phyloP scores from a whole-genome alignment of 2,113 vertebrate genomes.

The Silurus asotus region DNA sequence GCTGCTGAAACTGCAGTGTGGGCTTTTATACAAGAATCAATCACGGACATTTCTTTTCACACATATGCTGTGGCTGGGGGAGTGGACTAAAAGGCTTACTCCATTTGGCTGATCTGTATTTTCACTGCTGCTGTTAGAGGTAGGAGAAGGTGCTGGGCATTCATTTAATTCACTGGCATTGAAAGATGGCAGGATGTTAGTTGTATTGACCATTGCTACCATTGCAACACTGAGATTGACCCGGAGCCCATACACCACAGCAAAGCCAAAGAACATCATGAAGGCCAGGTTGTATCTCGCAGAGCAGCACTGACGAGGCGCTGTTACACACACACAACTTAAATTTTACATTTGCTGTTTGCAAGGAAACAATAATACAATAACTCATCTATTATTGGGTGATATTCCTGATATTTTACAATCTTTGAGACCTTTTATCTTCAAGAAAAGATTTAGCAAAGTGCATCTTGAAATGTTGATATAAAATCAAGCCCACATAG shows the following conservation, averaged over 20 bases:
- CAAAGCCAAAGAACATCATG: conserved; percentile 81
- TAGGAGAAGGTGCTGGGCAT: conserved; percentile 58
- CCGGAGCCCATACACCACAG: conserved; percentile 78
- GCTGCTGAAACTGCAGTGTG: neutral
- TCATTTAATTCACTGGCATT: conserved; percentile 56
- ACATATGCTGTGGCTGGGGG: neutral
- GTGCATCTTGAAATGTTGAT: neutral
- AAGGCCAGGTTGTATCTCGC: conserved; percentile 75
- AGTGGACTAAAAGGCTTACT: conserved; percentile 54
- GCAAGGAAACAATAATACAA: neutral
- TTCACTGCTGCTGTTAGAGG: conserved; percentile 45
- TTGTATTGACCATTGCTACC: conserved; percentile 80
- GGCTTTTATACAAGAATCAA: neutral
- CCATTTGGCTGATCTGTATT: conserved; percentile 54
- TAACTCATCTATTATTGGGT: neutral
- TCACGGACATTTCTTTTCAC: neutral
- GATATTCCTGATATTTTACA: neutral
- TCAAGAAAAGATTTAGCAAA: neutral
- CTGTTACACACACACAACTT: conserved; percentile 52
- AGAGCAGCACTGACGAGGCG: conserved; percentile 75
- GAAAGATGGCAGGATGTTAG: neutral
- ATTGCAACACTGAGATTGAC: conserved; percentile 83
- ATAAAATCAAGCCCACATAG: neutral
- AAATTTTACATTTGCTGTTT: neutral
- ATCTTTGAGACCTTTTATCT: neutral